Evolutionary conservation across 2,797 vertebrate species (phyloP).

Genomic region (Acanthopagrus latus): DNA sequence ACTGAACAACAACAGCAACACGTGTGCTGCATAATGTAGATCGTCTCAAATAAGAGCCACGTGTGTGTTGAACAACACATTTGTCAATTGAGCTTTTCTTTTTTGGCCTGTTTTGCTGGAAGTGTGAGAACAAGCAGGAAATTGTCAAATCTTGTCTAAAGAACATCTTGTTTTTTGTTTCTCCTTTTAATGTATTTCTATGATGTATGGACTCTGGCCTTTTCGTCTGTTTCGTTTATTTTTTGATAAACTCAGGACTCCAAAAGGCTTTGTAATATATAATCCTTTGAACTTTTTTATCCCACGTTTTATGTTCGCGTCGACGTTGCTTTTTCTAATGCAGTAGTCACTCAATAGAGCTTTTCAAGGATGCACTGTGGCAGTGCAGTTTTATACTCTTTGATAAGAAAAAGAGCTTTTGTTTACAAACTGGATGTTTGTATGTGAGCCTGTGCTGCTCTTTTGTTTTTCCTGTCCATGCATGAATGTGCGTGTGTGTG

Average conservation of each 20-base stretch:
- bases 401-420: slow-evolving; percentile 64
- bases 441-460: slow-evolving; percentile 41
- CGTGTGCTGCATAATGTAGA: slow-evolving; percentile 39
- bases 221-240: slow-evolving; percentile 69
- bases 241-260: slow-evolving; percentile 86
- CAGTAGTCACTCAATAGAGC: slow-evolving; percentile 69
- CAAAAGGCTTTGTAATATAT: slow-evolving; percentile 72
- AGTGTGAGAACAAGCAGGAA: slow-evolving; percentile 4
- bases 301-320: slow-evolving; percentile 51
- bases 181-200: slow-evolving; percentile 55
- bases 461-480: slow-evolving; percentile 26
- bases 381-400: slow-evolving; percentile 74
- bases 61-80: slow-evolving; percentile 21
- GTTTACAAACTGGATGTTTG: slow-evolving; percentile 73
- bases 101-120: slow-evolving; percentile 11
- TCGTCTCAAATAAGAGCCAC: slow-evolving; percentile 31
- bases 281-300: slow-evolving; percentile 60
- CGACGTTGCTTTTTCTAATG: slow-evolving; percentile 62
- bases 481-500: slow-evolving; percentile 43
- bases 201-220: slow-evolving; percentile 52
- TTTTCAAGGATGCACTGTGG: slow-evolving; percentile 62
- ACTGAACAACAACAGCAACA: slow-evolving; percentile 18
- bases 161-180: neutral
- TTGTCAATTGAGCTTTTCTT: neutral
- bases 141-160: neutral